Base-by-base conservation (phyloP, 1,140 invertebrate genomes). In the Leucophenga varia region DNA sequence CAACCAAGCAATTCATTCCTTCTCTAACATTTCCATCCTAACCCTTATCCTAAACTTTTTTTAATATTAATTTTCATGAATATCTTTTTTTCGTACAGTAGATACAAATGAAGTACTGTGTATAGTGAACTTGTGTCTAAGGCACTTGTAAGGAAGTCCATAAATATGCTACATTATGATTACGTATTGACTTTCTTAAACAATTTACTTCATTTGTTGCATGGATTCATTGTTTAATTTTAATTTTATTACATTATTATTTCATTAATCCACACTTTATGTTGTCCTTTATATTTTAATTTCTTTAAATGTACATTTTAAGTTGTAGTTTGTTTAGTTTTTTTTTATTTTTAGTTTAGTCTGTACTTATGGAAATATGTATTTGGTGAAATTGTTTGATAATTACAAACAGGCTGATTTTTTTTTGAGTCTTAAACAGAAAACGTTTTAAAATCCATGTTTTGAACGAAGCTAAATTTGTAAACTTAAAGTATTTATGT, bases 61-160 rank as follows among this genome's bases (percentile, higher is more conserved):
- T 67, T 67, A 68, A 49, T 39, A 57, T 53, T 67, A 28, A 51
- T 59, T 67, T 58, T 47, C 38, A 30, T 68, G 57, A 37, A 19
- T 22, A 28, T 21, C 22, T 44, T 65, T 65, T 52, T 51, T n/a
- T 67, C 67, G 38, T 3, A 6, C 6, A 1, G 56, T 57, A 59
- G 41, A 9, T 50, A 54, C 53, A 59, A 67, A 45, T 53, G 20
- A 63, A 67, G 55, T 45, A n/a, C 55, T 50, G 42, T 56, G n/a
- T 39, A 20, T 39, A 21, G 16, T 40, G n/a, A 22, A 10, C n/a
- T 30, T 32, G 28, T 43, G 9, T 9, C 32, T 18, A 13, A 5
- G 14, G 19, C 14, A 32, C 6, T 13, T 10, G 32, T 0, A 14
- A 19, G 17, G 20, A 46, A 38, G 34, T 30, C 22, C 25, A 36